Percentiles rank a stretch among this genome's conserved stretches.
Evolutionary conservation across 2,797 vertebrate species (phyloP).

Genomic region (Dromococcyx pavoninus): DNA sequence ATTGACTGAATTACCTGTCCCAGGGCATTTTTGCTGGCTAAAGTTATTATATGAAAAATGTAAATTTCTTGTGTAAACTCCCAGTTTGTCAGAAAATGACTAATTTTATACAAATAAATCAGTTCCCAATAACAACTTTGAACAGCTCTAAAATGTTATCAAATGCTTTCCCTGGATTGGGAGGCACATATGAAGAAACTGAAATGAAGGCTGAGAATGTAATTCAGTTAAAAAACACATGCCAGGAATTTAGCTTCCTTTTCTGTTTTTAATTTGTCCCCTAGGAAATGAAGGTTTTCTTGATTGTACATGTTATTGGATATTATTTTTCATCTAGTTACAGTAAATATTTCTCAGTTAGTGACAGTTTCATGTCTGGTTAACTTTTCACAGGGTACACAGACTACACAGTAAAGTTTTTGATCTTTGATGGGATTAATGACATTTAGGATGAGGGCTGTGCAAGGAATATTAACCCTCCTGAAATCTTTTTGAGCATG

Average conservation of each 20-base stretch:
- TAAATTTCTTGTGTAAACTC: not conserved
- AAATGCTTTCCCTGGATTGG: not conserved
- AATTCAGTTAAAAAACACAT: not conserved
- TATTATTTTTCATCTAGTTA: constrained; percentile 29
- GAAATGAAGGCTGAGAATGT: not conserved
- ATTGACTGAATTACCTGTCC: not conserved
- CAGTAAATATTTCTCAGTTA: constrained; percentile 45
- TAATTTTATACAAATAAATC: not conserved
- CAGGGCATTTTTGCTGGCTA: not conserved
- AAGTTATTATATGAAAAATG: not conserved
- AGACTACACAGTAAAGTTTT: constrained; percentile 26
- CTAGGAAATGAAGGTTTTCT: not conserved
- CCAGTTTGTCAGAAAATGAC: not conserved
- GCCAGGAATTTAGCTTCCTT: not conserved
- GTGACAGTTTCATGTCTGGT: constrained; percentile 34
- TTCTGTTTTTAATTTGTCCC: constrained; percentile 58
- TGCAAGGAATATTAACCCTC: not conserved
- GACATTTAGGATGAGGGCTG: not conserved
- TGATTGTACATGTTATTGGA: not conserved
- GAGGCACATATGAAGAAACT: not conserved
- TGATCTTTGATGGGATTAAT: constrained; percentile 19
- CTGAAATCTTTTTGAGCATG: not conserved
- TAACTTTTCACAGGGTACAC: not conserved
- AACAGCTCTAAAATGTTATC: not conserved
- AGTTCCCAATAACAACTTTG: not conserved